Base-by-base conservation (phyloP, 2,113 vertebrate species). In the Myxocyprinus asiaticus region DNA sequence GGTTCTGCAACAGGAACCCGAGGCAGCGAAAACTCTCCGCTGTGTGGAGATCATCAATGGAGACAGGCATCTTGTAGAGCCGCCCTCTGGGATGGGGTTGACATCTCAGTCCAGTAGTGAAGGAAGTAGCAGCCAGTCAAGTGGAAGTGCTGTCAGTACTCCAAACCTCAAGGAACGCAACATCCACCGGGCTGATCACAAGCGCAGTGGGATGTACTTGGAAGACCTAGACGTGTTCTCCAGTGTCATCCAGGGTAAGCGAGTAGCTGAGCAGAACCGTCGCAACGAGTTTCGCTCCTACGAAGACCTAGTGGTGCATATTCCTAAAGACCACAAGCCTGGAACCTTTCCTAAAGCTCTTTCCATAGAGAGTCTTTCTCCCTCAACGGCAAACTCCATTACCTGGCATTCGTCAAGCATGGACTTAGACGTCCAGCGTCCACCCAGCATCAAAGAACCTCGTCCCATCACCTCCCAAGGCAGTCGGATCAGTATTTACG, bases 331-430 rank as follows among this genome's bases (percentile, higher is more conserved):
- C 87, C 97, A 99, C 86, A 99, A 98, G 81, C 98, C 97, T 0
- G 98, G 98, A 48, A 99, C 98, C 3, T 99, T 99, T 86, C 98
- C 98, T 53, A 98, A 98, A 89, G 97, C 98, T 0, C 92, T 99
- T 10, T 99, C 98, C 17, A 97, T 98, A 4, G 98, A 99, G 90
- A 98, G 97, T 82, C 95, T 99, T 14, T 94, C 93, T 0, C 95
- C 96, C 70, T 95, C 94, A 73, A 90, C 84, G 8, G 87, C 88
- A 65, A 83, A 89, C 43, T 92, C 88, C 1, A 93, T 93, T 5
- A 94, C 90, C 87, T 97, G 96, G 95, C 94, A 94, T 86, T 91
- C 93, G 0, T 93, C 92, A 5, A 92, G 92, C 79, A 88, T 94
- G 86, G 93, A 94, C 67, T 84, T 94, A 65, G 92, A 91, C 82